These are phyloP conservation scores for Habropoda laboriosa DNA, from an alignment of 1,140 invertebrate genomes.

Conservation along the genomic window DNA sequence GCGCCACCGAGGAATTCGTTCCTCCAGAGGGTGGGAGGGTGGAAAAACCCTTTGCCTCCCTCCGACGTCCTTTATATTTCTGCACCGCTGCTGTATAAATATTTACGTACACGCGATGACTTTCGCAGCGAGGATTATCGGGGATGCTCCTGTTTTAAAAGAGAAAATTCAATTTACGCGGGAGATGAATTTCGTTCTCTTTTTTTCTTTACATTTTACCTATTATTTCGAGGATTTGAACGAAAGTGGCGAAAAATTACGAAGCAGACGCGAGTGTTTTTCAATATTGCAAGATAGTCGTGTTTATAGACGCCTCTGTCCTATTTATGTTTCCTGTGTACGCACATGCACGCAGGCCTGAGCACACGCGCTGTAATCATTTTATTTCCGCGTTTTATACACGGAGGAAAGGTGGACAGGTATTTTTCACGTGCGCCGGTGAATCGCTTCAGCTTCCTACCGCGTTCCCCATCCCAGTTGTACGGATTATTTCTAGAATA, in stretches of 20 bases:
- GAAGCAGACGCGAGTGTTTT: too few relatives aligned
- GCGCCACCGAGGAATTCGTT: slow-evolving; percentile 18
- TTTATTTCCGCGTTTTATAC: background rate
- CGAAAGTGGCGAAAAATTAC: too few relatives aligned
- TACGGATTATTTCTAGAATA: slow-evolving; percentile 46
- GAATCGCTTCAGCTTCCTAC: background rate
- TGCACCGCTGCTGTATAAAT: slow-evolving; percentile 56
- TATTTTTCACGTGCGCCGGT: slow-evolving; percentile 11
- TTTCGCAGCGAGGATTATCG: background rate
- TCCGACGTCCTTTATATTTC: slow-evolving; percentile 25
- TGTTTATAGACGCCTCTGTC: too few relatives aligned
- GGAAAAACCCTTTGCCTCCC: slow-evolving; percentile 13
- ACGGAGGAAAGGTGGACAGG: background rate
- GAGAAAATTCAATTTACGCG: too few relatives aligned
- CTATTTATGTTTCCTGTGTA: background rate
- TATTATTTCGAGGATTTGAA: too few relatives aligned
- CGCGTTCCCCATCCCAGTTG: background rate
- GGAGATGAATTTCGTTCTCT: too few relatives aligned
- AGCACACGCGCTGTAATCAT: background rate
- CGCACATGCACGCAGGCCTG: too few relatives aligned
- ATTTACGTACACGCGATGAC: slow-evolving; percentile 57
- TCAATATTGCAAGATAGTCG: too few relatives aligned
- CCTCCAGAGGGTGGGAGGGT: background rate
- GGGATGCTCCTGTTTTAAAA: background rate
- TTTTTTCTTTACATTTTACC: too few relatives aligned